Conservation (phyloP, 1,140 invertebrate genomes). For the Pygmarrhopalites habei region DNA sequence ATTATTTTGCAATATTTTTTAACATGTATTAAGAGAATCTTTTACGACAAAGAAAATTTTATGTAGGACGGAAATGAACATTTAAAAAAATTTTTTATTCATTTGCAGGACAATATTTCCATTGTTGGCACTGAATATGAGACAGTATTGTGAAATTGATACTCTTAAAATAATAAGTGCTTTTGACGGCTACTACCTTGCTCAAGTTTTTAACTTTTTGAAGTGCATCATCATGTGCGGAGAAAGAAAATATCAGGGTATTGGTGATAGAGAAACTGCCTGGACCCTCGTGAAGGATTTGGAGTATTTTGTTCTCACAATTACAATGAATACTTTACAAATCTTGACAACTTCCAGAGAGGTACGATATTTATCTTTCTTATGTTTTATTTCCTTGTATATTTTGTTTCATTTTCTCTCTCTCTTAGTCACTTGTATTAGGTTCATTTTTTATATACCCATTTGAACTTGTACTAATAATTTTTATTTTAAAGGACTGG, state of each 20-base stretch:
- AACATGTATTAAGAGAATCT: too few relatives aligned
- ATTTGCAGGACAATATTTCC: conserved; percentile 1
- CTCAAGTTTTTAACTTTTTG: conserved; percentile 16
- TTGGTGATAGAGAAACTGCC: background rate
- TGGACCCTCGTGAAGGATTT: conserved; percentile 1
- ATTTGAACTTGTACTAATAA: too few relatives aligned
- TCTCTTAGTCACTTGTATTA: too few relatives aligned
- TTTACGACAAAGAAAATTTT: too few relatives aligned
- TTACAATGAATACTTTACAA: conserved; percentile 1
- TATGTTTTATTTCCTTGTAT: too few relatives aligned
- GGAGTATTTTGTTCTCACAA: conserved; percentile 5
- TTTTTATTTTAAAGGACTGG: conserved; percentile 5
- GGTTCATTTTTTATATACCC: too few relatives aligned
- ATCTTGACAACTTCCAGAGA: background rate
- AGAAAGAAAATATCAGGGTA: background rate
- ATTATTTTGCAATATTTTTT: too few relatives aligned
- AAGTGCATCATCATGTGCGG: background rate
- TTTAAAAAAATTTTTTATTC: too few relatives aligned
- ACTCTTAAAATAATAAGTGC: background rate
- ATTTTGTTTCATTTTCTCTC: too few relatives aligned
- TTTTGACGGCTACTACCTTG: conserved; percentile 10
- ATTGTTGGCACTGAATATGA: background rate
- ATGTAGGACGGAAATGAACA: too few relatives aligned
- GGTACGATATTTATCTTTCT: background rate
- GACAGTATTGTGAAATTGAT: background rate